Evolutionary conservation across 2,113 vertebrate species (phyloP).

Genomic region (Murina feae): DNA sequence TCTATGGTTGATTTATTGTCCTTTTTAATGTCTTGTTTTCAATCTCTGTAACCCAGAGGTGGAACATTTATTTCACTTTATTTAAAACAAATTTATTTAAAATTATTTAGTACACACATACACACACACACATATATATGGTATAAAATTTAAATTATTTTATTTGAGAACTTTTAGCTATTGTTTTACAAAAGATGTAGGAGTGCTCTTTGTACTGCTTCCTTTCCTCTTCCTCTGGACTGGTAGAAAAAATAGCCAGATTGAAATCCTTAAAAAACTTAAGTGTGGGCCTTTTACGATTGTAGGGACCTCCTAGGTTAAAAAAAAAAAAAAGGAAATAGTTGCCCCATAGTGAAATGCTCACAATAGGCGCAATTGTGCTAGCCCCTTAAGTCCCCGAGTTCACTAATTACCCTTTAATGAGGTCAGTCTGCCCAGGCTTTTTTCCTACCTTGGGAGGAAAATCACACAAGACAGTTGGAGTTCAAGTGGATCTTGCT

Average conservation of each 20-base stretch:
- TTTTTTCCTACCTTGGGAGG: conserved; percentile 58
- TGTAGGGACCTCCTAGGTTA: not conserved
- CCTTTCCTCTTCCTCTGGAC: conserved; percentile 22
- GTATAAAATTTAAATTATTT: conserved; percentile 16
- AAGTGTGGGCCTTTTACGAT: conserved; percentile 37
- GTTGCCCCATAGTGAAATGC: conserved; percentile 25
- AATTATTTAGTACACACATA: not conserved
- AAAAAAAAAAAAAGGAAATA: not conserved
- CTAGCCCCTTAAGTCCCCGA: conserved; percentile 54
- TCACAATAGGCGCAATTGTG: conserved; percentile 61
- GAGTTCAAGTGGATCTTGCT: conserved; percentile 68
- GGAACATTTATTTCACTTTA: not conserved
- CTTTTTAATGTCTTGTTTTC: not conserved
- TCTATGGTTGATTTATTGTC: not conserved
- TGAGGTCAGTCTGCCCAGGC: conserved; percentile 47
- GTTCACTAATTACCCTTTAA: conserved; percentile 74
- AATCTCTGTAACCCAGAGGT: not conserved
- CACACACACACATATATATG: no score
- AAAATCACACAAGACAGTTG: conserved; percentile 62
- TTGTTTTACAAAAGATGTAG: not conserved
- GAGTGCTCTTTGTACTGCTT: not conserved
- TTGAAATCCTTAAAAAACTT: conserved; percentile 56
- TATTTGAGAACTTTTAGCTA: not conserved
- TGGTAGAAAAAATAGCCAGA: not conserved
- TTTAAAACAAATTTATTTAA: not conserved